Base-by-base conservation (phyloP, 1,140 invertebrate genomes). In the Caenorhabditis remanei region DNA sequence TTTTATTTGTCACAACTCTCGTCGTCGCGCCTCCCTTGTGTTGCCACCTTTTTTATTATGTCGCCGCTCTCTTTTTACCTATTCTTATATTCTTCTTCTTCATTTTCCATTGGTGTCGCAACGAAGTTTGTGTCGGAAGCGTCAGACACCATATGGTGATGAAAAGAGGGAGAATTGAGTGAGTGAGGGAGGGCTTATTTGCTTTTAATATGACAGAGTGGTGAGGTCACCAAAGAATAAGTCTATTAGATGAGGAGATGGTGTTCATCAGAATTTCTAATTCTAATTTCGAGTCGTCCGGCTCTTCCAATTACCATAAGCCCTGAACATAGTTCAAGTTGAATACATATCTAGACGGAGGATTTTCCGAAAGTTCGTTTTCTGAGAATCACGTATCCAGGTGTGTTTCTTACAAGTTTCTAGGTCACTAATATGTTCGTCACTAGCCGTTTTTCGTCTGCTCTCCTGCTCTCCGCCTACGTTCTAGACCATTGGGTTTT, bases 101-200 rank as follows among this genome's bases (percentile, higher is more conserved):
- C 65, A 43, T 46, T 71, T 71, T 71, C 11, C 50, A 53, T 16
- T 11, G 16, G 65, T 71, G 65, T 71, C n/a, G 40, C 7, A 8
- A 16, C 32, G 63, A 32, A 46, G 46, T 40, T 71, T 53, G 50
- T 79, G 71, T 79, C 71, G 53, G 46, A 53, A 79, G 71, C 71
- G 71, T n/a, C 71, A 79, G 71, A 79, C 71, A 79, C 46, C 71
- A 79, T 79, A 46, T 65, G 61, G 24, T 65, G 56, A 61, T 32
- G n/a, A 61, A 61, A 16, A 53, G 16, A 40, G 63, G 65, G 19
- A 40, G 40, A 32, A n/a, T n/a, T n/a, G 40, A 40, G 41, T 46
- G 24, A 9, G 24, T 71, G 65, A 32, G 41, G 19, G 8, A 19
- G 19, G 65, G 0, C 71, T 24, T 79, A 53, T 50, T 79, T 79